Conservation (phyloP, 1,140 invertebrate genomes). For the Eufriesea mexicana region DNA sequence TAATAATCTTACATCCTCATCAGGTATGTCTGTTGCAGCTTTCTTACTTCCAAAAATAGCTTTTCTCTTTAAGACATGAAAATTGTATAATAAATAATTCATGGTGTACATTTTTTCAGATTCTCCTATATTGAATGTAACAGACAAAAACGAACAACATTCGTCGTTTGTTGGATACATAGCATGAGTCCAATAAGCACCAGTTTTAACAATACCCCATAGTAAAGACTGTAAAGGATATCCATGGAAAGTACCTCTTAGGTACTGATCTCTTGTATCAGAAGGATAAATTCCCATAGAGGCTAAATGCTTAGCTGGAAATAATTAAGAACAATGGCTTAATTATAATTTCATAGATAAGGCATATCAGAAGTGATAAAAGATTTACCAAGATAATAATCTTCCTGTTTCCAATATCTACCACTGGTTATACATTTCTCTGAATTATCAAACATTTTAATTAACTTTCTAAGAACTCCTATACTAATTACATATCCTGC, state of each 20-base stretch:
- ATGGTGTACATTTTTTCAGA: conserved; percentile 80
- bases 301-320: conserved; percentile 80
- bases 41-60: conserved; percentile 76
- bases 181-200: conserved; percentile 81
- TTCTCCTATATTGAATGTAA: conserved; percentile 81
- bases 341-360: not conserved
- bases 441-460: conserved; percentile 76
- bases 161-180: conserved; percentile 76
- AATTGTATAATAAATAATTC: conserved; percentile 81
- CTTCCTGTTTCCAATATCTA: conserved; percentile 84
- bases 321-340: not conserved
- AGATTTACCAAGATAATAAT: conserved; percentile 82
- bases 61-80: conserved; percentile 73
- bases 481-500: conserved; percentile 83
- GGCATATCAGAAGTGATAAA: not conserved
- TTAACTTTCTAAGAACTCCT: conserved; percentile 74
- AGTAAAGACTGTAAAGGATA: conserved; percentile 81
- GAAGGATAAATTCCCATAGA: conserved; percentile 78
- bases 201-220: conserved; percentile 77
- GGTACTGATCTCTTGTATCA: conserved; percentile 81
- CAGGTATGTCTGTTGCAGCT: conserved; percentile 72
- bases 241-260: conserved; percentile 82
- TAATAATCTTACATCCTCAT: conserved; percentile 71
- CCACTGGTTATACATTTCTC: conserved; percentile 79
- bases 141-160: conserved; percentile 79